These are phyloP conservation scores for Cirrhinus molitorella DNA, from an alignment of 2,797 vertebrate species.

Conservation along the genomic window DNA sequence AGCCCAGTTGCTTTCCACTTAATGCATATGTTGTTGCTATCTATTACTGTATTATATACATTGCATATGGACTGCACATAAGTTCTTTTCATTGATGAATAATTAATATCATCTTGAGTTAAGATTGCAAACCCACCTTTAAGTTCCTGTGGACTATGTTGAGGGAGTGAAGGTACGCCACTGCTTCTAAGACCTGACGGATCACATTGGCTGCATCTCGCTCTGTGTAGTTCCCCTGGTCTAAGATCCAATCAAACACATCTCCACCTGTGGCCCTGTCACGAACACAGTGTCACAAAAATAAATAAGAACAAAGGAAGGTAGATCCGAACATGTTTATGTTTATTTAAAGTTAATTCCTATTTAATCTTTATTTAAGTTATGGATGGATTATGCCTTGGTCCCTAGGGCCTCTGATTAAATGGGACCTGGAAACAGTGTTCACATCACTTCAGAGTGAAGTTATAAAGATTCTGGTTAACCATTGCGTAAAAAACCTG, in stretches of 20 bases:
- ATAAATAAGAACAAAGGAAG: slow-evolving; percentile 43
- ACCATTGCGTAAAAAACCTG: background rate
- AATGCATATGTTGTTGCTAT: background rate
- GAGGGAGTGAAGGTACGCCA: slow-evolving; percentile 87
- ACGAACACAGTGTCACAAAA: slow-evolving; percentile 41
- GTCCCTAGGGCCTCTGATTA: too few species aligned
- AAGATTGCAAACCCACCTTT: slow-evolving; percentile 74
- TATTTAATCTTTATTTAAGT: background rate
- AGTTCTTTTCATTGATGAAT: background rate
- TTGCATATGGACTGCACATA: background rate
- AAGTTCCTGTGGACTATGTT: slow-evolving; percentile 89
- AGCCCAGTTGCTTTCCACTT: too few species aligned
- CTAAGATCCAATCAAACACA: slow-evolving; percentile 90
- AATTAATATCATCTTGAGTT: background rate
- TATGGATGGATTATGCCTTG: background rate
- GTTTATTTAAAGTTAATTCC: background rate
- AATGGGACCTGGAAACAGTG: too few species aligned
- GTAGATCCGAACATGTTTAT: background rate
- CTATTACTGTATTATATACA: background rate
- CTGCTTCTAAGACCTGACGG: slow-evolving; percentile 86
- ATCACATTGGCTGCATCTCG: slow-evolving; percentile 88
- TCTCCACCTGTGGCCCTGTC: slow-evolving; percentile 87
- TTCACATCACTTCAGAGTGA: background rate
- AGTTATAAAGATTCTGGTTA: background rate
- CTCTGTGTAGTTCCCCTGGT: slow-evolving; percentile 89